These are phyloP conservation scores for Nycteola revayana DNA, from an alignment of 2,888 invertebrate genomes.

Conservation along the genomic window DNA sequence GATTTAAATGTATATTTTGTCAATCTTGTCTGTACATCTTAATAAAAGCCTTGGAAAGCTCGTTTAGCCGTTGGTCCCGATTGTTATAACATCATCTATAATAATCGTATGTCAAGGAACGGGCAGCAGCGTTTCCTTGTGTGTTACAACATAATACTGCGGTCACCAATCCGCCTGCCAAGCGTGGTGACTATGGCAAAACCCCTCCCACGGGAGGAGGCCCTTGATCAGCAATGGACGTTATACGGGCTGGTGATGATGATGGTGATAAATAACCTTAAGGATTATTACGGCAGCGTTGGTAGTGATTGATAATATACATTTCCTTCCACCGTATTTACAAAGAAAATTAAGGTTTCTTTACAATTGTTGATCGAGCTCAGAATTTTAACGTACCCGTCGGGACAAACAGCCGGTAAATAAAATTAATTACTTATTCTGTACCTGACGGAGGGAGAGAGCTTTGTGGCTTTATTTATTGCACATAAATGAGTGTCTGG, in stretches of 20 bases:
- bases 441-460: not conserved
- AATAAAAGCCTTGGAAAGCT: not conserved
- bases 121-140: too few relatives aligned
- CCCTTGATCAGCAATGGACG: too few relatives aligned
- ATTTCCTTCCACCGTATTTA: conserved; percentile 12
- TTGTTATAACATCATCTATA: too few relatives aligned
- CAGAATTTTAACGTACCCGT: conserved; percentile 35
- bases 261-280: not conserved
- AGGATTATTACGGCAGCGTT: too few relatives aligned
- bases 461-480: not conserved
- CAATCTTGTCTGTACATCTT: not conserved
- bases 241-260: not conserved
- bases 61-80: too few relatives aligned
- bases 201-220: too few relatives aligned
- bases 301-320: too few relatives aligned
- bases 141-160: too few relatives aligned
- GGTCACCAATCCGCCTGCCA: too few relatives aligned
- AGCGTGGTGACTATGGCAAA: too few relatives aligned
- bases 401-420: conserved; percentile 30
- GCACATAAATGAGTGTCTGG: not conserved
- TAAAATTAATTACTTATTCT: conserved; percentile 42
- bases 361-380: conserved; percentile 20
- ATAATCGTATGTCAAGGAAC: too few relatives aligned
- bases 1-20: too few relatives aligned
- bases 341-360: conserved; percentile 31